Conservation (phyloP, 2,113 vertebrate genomes). For the Hippolais icterina region DNA sequence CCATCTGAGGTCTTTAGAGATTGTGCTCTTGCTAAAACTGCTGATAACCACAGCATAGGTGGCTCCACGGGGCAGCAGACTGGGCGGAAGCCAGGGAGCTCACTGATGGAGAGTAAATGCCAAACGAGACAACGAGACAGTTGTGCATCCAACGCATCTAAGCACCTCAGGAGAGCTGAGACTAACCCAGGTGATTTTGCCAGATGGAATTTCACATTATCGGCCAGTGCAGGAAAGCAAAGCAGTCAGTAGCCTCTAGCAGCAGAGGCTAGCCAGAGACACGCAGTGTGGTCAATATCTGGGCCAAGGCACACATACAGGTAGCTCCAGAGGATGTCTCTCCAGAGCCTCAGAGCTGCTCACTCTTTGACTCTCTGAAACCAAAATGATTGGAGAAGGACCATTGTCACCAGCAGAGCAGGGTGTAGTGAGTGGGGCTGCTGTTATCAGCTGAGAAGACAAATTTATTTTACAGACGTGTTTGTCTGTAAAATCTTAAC, state of each 20-base stretch:
- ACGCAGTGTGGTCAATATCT: fast-evolving
- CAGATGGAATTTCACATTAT: background rate
- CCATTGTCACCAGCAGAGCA: background rate
- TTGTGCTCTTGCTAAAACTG: background rate
- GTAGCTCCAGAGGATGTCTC: background rate
- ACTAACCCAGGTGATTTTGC: background rate
- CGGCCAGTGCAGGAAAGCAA: background rate
- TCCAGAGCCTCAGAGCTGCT: background rate
- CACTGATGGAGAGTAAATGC: background rate
- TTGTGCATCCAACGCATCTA: background rate
- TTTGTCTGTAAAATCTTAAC: background rate
- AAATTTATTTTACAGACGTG: background rate
- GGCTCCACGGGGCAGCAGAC: background rate
- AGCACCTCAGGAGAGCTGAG: background rate
- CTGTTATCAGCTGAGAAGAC: background rate
- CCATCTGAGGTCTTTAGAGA: background rate
- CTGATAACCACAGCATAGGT: background rate
- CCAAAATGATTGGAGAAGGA: background rate
- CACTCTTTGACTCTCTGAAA: background rate
- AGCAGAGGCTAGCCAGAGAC: background rate
- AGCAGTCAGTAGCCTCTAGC: background rate
- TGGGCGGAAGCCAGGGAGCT: background rate
- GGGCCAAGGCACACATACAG: background rate
- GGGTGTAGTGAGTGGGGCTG: background rate
- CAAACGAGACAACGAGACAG: background rate